Conservation (phyloP, 2,888 invertebrate species). For the Sarcophaga rosellei region DNA sequence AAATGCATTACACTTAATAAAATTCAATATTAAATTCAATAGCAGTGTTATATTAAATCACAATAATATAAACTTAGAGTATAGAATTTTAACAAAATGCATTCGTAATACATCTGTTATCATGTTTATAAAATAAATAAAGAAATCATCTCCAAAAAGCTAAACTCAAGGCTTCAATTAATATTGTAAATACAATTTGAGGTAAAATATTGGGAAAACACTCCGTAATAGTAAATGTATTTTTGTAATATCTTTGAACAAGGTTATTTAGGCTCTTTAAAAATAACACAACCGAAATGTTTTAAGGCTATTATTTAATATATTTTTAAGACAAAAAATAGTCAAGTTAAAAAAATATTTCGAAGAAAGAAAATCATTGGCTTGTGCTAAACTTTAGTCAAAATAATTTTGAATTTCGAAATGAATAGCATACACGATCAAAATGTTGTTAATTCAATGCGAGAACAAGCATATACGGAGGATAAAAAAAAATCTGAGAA, state of each 20-base stretch:
- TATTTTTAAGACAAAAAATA: not conserved
- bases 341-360: not conserved
- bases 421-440: slow-evolving; percentile 27
- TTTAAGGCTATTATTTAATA: not conserved
- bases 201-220: not conserved
- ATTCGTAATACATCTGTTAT: no score
- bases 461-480: slow-evolving; percentile 36
- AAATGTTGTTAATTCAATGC: slow-evolving; percentile 31
- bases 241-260: no score
- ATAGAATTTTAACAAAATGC: no score
- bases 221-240: no score
- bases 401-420: slow-evolving; percentile 31
- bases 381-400: slow-evolving; percentile 32
- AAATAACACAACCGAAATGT: not conserved
- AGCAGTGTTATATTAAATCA: no score
- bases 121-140: no score
- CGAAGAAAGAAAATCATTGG: slow-evolving; percentile 21
- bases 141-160: no score
- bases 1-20: not conserved
- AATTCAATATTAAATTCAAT: no score
- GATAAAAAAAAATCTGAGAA: slow-evolving; percentile 29
- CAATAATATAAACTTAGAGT: no score
- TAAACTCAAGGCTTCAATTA: no score
- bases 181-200: not conserved
- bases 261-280: not conserved